Evolutionary conservation across 2,888 invertebrate species (phyloP).

Genomic region (Ectropis crepuscularia): DNA sequence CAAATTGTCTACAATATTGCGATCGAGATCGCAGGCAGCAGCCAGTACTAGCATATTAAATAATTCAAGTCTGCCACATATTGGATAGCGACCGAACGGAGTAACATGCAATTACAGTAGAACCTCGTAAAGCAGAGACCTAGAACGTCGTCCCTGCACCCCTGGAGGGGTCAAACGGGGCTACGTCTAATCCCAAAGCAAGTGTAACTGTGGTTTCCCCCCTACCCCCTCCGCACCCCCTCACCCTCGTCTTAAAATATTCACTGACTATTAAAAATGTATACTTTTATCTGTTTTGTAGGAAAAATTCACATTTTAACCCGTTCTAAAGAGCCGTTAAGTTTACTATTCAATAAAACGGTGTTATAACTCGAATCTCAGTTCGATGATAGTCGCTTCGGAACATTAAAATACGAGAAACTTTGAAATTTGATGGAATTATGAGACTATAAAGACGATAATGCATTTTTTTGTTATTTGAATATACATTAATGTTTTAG

Average conservation of each 20-base stretch:
- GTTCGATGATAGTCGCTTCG: background rate
- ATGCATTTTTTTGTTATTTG: too few relatives aligned
- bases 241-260: slow-evolving; percentile 20
- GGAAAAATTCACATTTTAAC: slow-evolving; percentile 28
- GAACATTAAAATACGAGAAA: slow-evolving; percentile 2
- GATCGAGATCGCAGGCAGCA: too few relatives aligned
- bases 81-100: too few relatives aligned
- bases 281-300: slow-evolving; percentile 30
- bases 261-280: slow-evolving; percentile 24
- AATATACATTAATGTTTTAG: background rate
- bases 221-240: slow-evolving; percentile 3
- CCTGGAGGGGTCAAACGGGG: slow-evolving; percentile 5
- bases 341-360: slow-evolving; percentile 33
- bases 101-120: too few relatives aligned
- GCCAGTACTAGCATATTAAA: too few relatives aligned
- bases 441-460: too few relatives aligned
- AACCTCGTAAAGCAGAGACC: background rate
- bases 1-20: too few relatives aligned
- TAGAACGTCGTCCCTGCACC: slow-evolving; percentile 5
- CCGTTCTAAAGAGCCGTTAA: slow-evolving; percentile 36
- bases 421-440: background rate
- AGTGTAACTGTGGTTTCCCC: slow-evolving; percentile 4
- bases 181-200: slow-evolving; percentile 12
- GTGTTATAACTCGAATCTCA: slow-evolving; percentile 12
- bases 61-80: too few relatives aligned